A percentile compares a stretch with the other conserved stretches of the same genome.
These are phyloP conservation scores for Periophthalmus magnuspinnatus DNA, from an alignment of 2,797 vertebrate species.

Conservation along the genomic window DNA sequence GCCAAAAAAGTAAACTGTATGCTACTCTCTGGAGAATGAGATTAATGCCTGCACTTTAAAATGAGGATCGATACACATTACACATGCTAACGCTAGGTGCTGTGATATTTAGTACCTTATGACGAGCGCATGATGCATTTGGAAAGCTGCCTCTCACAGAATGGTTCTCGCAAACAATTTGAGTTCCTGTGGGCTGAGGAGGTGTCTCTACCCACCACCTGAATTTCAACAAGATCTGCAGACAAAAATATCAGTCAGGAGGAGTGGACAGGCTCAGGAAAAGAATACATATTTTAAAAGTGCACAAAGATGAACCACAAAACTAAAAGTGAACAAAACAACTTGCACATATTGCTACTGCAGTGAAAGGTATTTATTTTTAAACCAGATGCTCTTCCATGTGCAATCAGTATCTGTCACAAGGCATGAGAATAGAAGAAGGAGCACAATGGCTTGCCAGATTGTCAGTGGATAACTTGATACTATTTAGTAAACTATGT, in stretches of 20 bases:
- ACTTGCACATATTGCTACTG: neutral
- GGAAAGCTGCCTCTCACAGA: conserved; percentile 11
- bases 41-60: conserved; percentile 40
- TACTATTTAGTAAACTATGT: too few species aligned
- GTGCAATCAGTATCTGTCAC: too few species aligned
- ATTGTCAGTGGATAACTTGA: too few species aligned
- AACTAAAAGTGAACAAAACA: neutral
- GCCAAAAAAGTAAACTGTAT: conserved; percentile 15
- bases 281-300: neutral
- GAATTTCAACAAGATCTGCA: conserved; percentile 31
- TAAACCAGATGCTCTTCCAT: too few species aligned
- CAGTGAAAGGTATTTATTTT: too few species aligned
- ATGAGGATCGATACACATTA: conserved; percentile 29
- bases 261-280: neutral
- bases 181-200: conserved; percentile 22
- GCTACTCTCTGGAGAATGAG: conserved; percentile 27
- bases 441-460: too few species aligned
- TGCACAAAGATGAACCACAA: neutral
- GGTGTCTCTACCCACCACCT: conserved; percentile 13
- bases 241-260: conserved; percentile 6
- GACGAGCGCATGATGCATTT: conserved; percentile 23
- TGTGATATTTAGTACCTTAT: conserved; percentile 28
- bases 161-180: conserved; percentile 20
- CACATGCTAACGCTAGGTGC: conserved; percentile 13
- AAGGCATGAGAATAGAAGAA: too few species aligned